phyloP scores from a whole-genome alignment of 2,113 vertebrate species.

The Rallus limicola region DNA sequence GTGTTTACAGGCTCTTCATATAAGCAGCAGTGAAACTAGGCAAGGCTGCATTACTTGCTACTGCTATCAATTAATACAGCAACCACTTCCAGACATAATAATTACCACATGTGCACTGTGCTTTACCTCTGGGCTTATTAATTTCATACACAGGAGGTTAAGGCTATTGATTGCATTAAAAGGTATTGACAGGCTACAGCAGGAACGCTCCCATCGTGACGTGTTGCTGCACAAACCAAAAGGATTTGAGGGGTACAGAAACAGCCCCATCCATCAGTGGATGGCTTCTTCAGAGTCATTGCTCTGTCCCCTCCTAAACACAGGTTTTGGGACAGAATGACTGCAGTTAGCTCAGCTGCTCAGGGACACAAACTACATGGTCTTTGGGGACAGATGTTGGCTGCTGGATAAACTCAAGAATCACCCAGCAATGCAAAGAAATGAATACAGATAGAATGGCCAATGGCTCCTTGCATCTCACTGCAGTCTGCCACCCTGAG shows the following conservation, averaged over 20 bases:
- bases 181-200: background rate
- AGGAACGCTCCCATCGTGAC: background rate
- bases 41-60: conserved; percentile 46
- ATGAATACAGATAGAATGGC: background rate
- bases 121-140: conserved; percentile 58
- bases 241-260: background rate
- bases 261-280: background rate
- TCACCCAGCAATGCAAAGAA: background rate
- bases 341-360: background rate
- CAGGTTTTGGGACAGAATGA: background rate
- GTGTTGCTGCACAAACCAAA: background rate
- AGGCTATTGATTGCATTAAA: background rate
- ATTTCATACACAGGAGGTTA: conserved; percentile 44
- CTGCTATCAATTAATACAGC: conserved; percentile 68
- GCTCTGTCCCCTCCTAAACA: background rate
- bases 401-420: background rate
- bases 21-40: conserved; percentile 54
- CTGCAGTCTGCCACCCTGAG: background rate
- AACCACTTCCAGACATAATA: conserved; percentile 60
- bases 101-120: conserved; percentile 43
- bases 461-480: background rate
- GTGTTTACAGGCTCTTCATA: conserved; percentile 30
- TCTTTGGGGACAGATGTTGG: background rate
- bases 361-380: background rate
- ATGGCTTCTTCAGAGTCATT: background rate